Conservation (phyloP, 2,797 vertebrate genomes). For the Tangara arthus region DNA sequence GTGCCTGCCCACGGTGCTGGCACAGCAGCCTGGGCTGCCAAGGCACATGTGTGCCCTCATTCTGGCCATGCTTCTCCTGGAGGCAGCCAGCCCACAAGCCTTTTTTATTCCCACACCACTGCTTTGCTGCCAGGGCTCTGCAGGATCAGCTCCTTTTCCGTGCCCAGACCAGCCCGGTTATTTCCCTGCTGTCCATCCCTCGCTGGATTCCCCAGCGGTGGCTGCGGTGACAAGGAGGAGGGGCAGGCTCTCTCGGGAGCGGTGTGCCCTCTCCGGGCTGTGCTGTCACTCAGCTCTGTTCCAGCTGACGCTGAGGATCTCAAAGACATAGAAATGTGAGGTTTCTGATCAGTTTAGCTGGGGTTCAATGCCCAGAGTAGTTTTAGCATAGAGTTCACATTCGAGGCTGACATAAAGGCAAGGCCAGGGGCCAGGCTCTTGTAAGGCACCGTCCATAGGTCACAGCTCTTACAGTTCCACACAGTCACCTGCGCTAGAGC, state of each 20-base stretch:
- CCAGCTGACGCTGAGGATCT: neutral
- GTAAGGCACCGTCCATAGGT: neutral
- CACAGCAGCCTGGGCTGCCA: neutral
- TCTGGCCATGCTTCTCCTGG: neutral
- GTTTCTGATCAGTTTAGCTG: neutral
- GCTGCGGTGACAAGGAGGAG: neutral
- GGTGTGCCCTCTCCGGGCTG: no score
- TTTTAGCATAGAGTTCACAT: neutral
- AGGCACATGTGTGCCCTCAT: neutral
- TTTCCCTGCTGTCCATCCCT: neutral
- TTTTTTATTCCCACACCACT: neutral
- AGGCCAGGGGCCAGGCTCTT: neutral
- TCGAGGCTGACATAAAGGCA: neutral
- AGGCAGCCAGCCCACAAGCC: neutral
- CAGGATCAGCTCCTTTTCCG: neutral
- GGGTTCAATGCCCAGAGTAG: neutral
- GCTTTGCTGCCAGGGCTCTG: neutral
- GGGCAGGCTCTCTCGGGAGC: neutral
- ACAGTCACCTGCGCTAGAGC: accelerated
- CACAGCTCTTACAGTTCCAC: neutral
- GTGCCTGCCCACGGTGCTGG: accelerated
- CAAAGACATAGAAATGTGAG: neutral
- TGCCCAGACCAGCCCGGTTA: neutral
- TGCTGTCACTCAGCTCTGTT: neutral
- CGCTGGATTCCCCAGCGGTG: neutral